Evolutionary conservation across 2,113 vertebrate species (phyloP), one percentile per base, ranked within the genome.

Genomic region (Micronisus gabar): DNA sequence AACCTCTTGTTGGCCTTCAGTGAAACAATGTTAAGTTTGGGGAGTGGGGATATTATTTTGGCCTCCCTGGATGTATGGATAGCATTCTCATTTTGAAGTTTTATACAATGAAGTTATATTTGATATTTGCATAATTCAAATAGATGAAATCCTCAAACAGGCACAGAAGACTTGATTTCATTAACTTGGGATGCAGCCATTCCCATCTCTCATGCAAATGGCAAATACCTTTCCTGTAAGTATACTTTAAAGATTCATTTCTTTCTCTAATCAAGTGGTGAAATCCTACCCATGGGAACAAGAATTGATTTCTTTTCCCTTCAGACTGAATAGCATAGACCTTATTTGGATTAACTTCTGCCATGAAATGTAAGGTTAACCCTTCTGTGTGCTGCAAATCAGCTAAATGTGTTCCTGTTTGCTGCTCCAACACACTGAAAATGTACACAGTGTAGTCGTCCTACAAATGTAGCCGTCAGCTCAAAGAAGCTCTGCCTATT

Each of bases 301-400:
- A 90, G 93, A 97, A 98, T 96, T 94, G 95, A 97, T 96, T 97
- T 97, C 76, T 95, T 91, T 95, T 94, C 58, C 74, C 72, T 86
- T 93, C 85, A 92, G 91, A 90, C 79, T 66, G 65, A 34, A 62
- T 43, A 88, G 45, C 45, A 83, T 10, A 81, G 53, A 84, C 59
- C 58, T 88, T 70, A 84, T 80, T 85, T 83, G 63, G 50, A 85
- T 88, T 81, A 76, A 81, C 27, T 92, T 19, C 32, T 84, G 38
- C 23, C 63, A 41, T n/a, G 52, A 88, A 88, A 90, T 22, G 50
- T 38, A 45, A 92, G 73, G 55, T 93, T 81, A 97, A 81, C 53
- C 70, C 79, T 90, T 95, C 66, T 41, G 67, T 81, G 56, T 83
- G 59, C 87, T 87, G n/a, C 5, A 29, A 47, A 80, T 94, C 83